Conservation (phyloP, 2,888 invertebrate genomes). For the Phytoseiulus persimilis region DNA sequence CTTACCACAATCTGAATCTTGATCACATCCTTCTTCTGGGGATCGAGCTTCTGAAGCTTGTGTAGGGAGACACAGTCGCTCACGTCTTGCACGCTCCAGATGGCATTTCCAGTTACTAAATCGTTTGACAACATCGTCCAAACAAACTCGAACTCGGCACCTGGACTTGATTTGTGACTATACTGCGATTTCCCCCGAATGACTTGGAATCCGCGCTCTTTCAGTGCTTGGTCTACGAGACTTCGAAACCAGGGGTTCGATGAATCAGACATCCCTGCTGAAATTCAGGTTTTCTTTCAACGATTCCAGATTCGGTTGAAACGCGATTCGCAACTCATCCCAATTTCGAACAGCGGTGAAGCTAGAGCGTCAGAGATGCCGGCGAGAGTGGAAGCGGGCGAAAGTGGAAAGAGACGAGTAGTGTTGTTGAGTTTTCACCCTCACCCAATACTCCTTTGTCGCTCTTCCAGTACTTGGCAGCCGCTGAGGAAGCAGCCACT, state of each 20-base stretch:
- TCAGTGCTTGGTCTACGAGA: neutral
- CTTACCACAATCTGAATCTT: neutral
- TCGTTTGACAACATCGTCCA: neutral
- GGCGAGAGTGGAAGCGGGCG: neutral
- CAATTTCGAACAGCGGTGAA: neutral
- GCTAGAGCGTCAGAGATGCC: neutral
- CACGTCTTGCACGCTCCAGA: neutral
- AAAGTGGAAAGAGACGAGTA: neutral
- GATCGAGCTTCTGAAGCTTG: neutral
- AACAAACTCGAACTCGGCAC: neutral
- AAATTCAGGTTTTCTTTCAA: neutral
- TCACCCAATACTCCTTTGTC: neutral
- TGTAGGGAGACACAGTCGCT: neutral
- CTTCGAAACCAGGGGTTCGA: neutral
- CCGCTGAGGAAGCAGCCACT: too few relatives aligned
- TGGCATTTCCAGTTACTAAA: neutral
- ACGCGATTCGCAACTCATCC: neutral
- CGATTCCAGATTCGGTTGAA: neutral
- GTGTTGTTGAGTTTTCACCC: neutral
- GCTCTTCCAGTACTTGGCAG: neutral
- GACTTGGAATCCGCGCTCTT: neutral
- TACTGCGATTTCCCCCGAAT: neutral
- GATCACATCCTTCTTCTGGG: neutral
- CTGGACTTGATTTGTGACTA: neutral
- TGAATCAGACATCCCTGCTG: neutral